phyloP scores from a whole-genome alignment of 2,888 invertebrate species.

The Sialis lutaria region DNA sequence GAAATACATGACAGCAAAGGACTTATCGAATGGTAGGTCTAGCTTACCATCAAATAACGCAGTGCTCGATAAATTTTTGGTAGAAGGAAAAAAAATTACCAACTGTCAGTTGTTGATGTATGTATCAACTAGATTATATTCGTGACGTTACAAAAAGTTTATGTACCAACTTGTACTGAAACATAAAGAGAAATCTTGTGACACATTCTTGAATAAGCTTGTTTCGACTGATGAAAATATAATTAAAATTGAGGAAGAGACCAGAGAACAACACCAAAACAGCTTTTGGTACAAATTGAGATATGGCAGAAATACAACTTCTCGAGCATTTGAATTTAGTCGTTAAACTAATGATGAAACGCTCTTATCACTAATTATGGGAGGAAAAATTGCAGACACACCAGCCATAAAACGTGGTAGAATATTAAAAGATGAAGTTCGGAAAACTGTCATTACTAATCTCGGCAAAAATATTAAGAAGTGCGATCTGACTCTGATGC shows the following conservation, averaged over 20 bases:
- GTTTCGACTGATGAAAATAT: conserved; percentile 6
- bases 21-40: conserved; percentile 8
- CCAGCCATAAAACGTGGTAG: conserved; percentile 7
- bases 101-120: conserved; percentile 10
- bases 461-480: conserved; percentile 6
- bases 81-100: conserved; percentile 9
- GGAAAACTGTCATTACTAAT: conserved; percentile 1
- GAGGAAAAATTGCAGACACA: conserved; percentile 6
- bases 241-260: conserved; percentile 8
- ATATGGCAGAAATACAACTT: no score
- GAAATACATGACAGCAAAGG: no score
- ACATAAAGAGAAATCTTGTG: neutral
- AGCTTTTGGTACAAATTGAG: no score
- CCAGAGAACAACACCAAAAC: conserved; percentile 8
- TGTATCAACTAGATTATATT: conserved; percentile 9
- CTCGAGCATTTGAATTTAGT: no score
- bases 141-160: conserved; percentile 1
- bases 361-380: no score
- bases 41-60: conserved; percentile 10
- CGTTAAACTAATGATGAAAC: no score
- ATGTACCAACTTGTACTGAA: conserved; percentile 3
- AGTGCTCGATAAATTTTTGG: conserved; percentile 8
- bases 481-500: conserved; percentile 7
- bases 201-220: conserved; percentile 4
- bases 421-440: conserved; percentile 6